Conservation (phyloP, 2,113 vertebrate species). For the Cettia cetti region DNA sequence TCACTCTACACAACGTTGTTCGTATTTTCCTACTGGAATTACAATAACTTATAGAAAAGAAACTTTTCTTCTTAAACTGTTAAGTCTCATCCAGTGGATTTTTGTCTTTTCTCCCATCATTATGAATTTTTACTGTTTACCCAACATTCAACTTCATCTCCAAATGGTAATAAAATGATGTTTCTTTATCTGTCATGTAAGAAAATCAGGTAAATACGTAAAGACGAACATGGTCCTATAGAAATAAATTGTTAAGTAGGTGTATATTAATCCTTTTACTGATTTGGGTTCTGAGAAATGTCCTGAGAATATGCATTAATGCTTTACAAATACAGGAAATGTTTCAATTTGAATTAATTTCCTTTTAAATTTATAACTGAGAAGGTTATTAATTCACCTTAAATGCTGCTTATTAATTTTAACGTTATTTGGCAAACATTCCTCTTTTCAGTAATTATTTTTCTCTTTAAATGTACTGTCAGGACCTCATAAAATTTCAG, state of each 20-base stretch:
- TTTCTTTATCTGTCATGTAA: neutral
- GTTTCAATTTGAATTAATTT: neutral
- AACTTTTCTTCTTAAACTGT: neutral
- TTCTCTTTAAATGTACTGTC: neutral
- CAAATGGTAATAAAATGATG: neutral
- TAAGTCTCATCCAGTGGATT: neutral
- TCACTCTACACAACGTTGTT: neutral
- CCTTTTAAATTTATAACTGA: neutral
- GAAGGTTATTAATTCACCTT: neutral
- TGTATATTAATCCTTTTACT: neutral
- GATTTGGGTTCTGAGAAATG: neutral
- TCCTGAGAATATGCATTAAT: neutral
- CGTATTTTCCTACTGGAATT: neutral
- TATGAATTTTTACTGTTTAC: neutral
- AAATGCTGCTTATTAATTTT: neutral
- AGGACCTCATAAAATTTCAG: neutral
- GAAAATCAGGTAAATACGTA: neutral
- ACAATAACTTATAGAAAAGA: neutral
- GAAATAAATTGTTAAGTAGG: neutral
- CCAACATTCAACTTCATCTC: neutral
- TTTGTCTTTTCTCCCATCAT: neutral
- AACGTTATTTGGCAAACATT: neutral
- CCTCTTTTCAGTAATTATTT: neutral
- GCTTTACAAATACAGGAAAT: neutral
- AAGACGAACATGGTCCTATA: neutral